phyloP scores from a whole-genome alignment of 2,113 vertebrate species.

The Nothobranchius furzeri region DNA sequence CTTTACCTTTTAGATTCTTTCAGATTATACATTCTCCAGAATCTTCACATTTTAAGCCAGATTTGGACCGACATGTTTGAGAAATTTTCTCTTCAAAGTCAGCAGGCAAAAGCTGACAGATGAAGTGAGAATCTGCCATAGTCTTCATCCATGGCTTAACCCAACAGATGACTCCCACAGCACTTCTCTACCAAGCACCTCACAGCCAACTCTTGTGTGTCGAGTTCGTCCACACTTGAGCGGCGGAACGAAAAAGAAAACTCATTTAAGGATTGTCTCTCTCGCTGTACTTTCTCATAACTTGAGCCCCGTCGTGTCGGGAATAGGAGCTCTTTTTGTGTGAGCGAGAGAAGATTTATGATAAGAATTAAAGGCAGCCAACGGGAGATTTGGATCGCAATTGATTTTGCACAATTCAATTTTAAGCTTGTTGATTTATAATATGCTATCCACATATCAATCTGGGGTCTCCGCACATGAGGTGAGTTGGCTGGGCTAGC shows the following conservation, averaged over 20 bases:
- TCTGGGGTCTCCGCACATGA: conserved; percentile 57
- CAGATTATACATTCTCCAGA: neutral
- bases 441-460: conserved; percentile 70
- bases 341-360: conserved; percentile 66
- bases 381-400: conserved; percentile 60
- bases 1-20: neutral
- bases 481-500: conserved; percentile 50
- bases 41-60: neutral
- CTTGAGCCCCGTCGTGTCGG: conserved; percentile 44
- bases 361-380: conserved; percentile 70
- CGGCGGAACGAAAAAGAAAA: conserved; percentile 25
- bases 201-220: conserved; percentile 2
- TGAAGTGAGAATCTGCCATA: conserved; percentile 3
- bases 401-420: conserved; percentile 76
- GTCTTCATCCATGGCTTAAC: conserved; percentile 13
- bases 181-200: conserved; percentile 13
- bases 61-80: conserved; percentile 23
- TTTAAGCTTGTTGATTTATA: conserved; percentile 78
- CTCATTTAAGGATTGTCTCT: conserved; percentile 44
- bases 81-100: neutral
- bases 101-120: conserved; percentile 18
- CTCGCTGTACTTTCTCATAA: conserved; percentile 52
- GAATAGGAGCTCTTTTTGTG: conserved; percentile 51
- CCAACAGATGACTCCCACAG: conserved; percentile 11
- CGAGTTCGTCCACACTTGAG: conserved; percentile 31